Conservation (phyloP, 2,797 vertebrate species). For the Pogoniulus pusillus region DNA sequence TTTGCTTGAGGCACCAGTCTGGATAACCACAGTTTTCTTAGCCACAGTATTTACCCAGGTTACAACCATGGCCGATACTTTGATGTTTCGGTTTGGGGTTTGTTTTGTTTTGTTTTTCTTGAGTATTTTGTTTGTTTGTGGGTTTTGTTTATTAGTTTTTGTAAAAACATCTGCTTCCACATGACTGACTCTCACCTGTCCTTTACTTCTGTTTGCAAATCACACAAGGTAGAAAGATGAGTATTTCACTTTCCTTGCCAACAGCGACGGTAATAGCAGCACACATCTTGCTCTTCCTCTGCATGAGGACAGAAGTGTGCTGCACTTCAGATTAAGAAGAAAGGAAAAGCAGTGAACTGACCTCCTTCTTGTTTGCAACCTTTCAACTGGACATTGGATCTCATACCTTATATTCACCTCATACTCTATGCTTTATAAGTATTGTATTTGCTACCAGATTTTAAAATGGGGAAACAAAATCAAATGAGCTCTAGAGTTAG, state of each 20-base stretch:
- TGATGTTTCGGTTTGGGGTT: no score
- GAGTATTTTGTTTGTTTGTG: no score
- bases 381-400: neutral
- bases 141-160: no score
- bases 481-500: neutral
- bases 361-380: neutral
- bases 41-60: no score
- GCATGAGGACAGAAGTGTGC: neutral
- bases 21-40: no score
- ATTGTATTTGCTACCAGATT: neutral
- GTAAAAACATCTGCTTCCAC: neutral
- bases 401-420: fast-evolving
- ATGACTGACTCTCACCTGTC: neutral
- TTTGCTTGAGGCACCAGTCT: no score
- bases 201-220: neutral
- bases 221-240: neutral
- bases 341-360: neutral
- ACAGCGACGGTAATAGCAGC: neutral
- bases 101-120: no score
- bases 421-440: neutral
- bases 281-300: fast-evolving
- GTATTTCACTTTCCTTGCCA: neutral
- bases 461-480: neutral
- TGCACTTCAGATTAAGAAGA: neutral
- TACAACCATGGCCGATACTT: no score